These are phyloP conservation scores for Miichthys miiuy DNA, from an alignment of 2,797 vertebrate species.

Conservation along the genomic window DNA sequence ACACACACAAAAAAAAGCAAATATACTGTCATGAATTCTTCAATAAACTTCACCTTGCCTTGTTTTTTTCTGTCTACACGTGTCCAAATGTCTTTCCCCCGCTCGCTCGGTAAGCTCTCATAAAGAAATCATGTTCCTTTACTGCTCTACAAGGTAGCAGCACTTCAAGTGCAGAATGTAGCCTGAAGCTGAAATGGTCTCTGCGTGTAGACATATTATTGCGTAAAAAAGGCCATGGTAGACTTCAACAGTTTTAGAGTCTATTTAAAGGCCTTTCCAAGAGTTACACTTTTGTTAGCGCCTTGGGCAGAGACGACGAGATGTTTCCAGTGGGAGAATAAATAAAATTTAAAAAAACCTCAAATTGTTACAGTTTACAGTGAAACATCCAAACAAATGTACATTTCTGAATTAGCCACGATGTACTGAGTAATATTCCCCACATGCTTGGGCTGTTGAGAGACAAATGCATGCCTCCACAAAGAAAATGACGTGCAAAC, in stretches of 20 bases:
- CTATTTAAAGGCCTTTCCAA: conserved; percentile 67
- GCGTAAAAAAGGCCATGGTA: conserved; percentile 61
- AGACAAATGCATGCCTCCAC: not conserved
- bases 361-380: conserved; percentile 23
- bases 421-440: conserved; percentile 14
- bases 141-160: conserved; percentile 42
- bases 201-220: conserved; percentile 56
- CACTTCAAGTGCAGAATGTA: conserved; percentile 53
- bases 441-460: not conserved
- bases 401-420: conserved; percentile 35
- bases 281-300: conserved; percentile 56
- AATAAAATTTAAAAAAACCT: conserved; percentile 4
- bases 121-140: conserved; percentile 62
- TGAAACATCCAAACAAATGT: conserved; percentile 19
- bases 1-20: conserved; percentile 35
- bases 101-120: conserved; percentile 39
- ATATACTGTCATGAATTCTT: conserved; percentile 66
- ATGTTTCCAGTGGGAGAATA: conserved; percentile 34
- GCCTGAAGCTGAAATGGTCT: conserved; percentile 60
- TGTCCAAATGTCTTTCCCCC: conserved; percentile 39
- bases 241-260: conserved; percentile 58
- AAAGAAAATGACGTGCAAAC: no score
- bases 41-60: conserved; percentile 81
- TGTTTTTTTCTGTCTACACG: conserved; percentile 72
- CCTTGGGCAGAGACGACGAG: conserved; percentile 52